phyloP scores from a whole-genome alignment of 2,888 invertebrate genomes.

The Ramazzottius varieornatus region DNA sequence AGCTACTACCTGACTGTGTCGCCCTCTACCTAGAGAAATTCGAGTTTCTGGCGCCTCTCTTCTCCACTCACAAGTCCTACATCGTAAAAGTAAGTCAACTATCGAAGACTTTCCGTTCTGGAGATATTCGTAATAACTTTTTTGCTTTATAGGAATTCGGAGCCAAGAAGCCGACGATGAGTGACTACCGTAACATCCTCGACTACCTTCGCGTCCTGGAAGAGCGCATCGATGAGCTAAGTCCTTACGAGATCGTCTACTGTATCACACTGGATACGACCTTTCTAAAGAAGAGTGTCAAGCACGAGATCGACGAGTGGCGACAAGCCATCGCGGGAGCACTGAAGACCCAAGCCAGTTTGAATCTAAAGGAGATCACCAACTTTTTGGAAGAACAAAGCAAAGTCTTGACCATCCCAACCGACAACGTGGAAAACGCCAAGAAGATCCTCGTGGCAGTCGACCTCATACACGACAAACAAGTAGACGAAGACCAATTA shows the following conservation, averaged over 20 bases:
- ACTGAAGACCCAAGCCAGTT: not conserved
- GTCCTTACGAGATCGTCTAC: not conserved
- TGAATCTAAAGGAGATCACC: not conserved
- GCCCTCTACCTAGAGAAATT: not conserved
- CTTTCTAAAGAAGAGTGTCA: not conserved
- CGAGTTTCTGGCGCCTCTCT: not conserved
- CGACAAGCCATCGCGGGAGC: not conserved
- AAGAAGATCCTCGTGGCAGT: not conserved
- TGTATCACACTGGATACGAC: not conserved
- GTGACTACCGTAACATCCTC: not conserved
- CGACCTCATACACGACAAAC: not conserved
- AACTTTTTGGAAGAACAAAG: not conserved
- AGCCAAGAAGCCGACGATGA: slow-evolving; percentile 1
- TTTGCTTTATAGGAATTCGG: not conserved
- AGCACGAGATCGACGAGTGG: not conserved
- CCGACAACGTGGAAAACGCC: not conserved
- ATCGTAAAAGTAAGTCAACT: not conserved
- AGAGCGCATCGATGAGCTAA: not conserved
- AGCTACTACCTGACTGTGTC: not conserved
- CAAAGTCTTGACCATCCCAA: not conserved
- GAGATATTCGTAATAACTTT: not conserved
- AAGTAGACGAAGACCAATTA: not conserved
- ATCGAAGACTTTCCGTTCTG: not conserved
- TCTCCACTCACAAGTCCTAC: not conserved
- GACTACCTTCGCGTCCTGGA: not conserved